Base-by-base conservation (phyloP, 2,888 invertebrate genomes). In the Lithophane socia region DNA sequence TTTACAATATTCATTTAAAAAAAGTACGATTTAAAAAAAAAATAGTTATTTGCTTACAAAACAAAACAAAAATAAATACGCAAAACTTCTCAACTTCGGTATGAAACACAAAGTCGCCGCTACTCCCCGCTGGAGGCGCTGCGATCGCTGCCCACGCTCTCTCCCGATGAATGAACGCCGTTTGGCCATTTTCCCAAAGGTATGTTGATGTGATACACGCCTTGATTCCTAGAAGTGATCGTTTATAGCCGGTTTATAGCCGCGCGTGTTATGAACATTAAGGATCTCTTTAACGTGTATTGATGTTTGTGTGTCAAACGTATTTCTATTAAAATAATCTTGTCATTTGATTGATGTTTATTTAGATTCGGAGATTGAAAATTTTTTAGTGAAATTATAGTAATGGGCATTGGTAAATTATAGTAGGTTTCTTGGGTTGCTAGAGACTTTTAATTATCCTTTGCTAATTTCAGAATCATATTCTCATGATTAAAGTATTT, bases 71-170 rank as follows among this genome's bases (percentile, higher is more conserved):
- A 18, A 18, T 18, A 7, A 1, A 49, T 52, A 52, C 44, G 24
- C 1, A 54, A 56, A 21, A 42, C 42, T 29, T 44, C 0, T 0
- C 10, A 69, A 78, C 49, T 29, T 65, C 29, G 78, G 86, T 66
- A 86, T 77, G 84, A 92, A 91, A 90, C 91, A 85, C 16, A 72
- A 18, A 88, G 91, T 81, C 92, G 77, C 90, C 87, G 95, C 96
- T 96, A 96, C 96, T 96, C 96, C 90, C 93, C 96, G 91, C 96
- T 86, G 74, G 90, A 86, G 78, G 94, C 95, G 95, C 94, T 85
- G 79, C 85, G 24, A 70, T 91, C 92, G 86, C 84, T 90, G 68
- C 90, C 90, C 84, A 91, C 85, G 79, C 77, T 76, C 47, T 64
- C 64, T 47, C 80, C 85, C 86, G 84, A 93, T 94, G 93, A 94